phyloP scores from a whole-genome alignment of 2,113 vertebrate species.

The Pyrgilauda ruficollis region DNA sequence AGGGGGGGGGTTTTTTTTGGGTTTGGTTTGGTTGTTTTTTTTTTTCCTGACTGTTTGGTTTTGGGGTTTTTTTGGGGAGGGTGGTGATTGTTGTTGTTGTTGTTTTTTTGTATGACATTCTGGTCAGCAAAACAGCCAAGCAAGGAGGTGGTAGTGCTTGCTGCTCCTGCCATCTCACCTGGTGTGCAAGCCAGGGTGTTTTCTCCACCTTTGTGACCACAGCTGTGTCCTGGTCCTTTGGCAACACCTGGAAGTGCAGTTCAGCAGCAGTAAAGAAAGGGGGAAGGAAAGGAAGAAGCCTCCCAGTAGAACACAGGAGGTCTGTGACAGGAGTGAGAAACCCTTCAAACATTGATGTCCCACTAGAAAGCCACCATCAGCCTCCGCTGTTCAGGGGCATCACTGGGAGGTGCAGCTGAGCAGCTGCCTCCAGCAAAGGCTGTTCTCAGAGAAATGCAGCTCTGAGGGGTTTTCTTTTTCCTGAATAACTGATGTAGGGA shows the following conservation, averaged over 20 bases:
- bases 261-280: neutral
- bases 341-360: rapidly evolving
- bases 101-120: neutral
- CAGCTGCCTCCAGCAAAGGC: neutral
- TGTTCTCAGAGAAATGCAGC: neutral
- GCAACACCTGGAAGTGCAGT: neutral
- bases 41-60: too few relatives aligned
- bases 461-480: neutral
- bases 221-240: neutral
- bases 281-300: neutral
- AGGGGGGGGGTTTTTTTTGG: neutral
- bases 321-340: neutral
- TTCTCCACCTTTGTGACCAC: neutral
- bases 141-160: neutral
- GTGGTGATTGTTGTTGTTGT: neutral
- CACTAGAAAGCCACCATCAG: neutral
- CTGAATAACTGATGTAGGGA: neutral
- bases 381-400: rapidly evolving
- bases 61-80: too few relatives aligned
- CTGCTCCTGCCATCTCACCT: neutral
- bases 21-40: too few relatives aligned
- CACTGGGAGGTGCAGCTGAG: neutral
- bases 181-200: neutral
- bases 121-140: neutral
- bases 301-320: neutral